Evolutionary conservation across 2,888 invertebrate species (phyloP).

Genomic region (Aricia artaxerxes): DNA sequence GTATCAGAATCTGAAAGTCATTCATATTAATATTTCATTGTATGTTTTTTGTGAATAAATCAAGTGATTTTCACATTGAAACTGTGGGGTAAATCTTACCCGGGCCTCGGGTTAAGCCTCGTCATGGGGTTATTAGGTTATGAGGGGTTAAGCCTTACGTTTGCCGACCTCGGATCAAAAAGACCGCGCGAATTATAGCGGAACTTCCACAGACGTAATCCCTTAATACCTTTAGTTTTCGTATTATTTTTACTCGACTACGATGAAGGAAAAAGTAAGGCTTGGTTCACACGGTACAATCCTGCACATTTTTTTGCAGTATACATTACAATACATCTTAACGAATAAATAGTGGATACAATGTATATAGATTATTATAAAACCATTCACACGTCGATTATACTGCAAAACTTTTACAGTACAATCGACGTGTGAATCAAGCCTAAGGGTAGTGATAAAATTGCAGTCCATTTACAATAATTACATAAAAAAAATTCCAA

Average conservation of each 20-base stretch:
- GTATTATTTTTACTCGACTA: not conserved
- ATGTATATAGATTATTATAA: too few species aligned
- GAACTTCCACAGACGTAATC: not conserved
- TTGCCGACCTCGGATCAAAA: constrained; percentile 11
- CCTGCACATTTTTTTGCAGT: too few species aligned
- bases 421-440: too few species aligned
- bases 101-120: constrained; percentile 3
- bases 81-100: not conserved
- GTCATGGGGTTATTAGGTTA: constrained; percentile 22
- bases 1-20: constrained; percentile 8
- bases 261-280: too few species aligned
- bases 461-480: too few species aligned
- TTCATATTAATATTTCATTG: not conserved
- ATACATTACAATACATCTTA: too few species aligned
- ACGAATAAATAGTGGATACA: too few species aligned
- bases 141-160: constrained; percentile 3
- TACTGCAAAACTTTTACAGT: too few species aligned
- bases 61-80: constrained; percentile 1
- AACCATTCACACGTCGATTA: too few species aligned
- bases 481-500: too few species aligned
- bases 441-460: too few species aligned
- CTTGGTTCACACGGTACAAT: too few species aligned
- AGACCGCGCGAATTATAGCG: constrained; percentile 7
- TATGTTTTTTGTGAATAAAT: constrained; percentile 8
- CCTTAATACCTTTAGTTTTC: not conserved